Evolutionary conservation across 2,888 invertebrate genomes (phyloP).

Genomic region (Pecten maximus): DNA sequence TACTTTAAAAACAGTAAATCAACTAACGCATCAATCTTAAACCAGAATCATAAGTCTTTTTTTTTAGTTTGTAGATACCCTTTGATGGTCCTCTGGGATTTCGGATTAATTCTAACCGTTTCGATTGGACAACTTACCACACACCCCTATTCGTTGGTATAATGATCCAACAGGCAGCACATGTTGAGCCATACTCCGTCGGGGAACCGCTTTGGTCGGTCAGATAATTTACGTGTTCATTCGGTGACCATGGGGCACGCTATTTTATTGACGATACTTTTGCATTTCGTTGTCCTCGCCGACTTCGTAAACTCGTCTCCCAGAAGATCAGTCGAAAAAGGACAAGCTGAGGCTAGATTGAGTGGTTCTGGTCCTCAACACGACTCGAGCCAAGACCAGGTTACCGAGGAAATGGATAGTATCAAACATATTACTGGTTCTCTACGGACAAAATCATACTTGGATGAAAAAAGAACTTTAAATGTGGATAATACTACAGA

Average conservation of each 20-base stretch:
- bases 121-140: not conserved
- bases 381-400: not conserved
- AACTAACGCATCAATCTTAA: too few relatives aligned
- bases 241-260: slow-evolving; percentile 44
- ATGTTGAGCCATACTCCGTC: not conserved
- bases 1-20: too few relatives aligned
- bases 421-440: not conserved
- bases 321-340: slow-evolving; percentile 27
- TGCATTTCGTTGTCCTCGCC: slow-evolving; percentile 45
- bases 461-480: not conserved
- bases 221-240: not conserved
- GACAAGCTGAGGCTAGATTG: not conserved
- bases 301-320: slow-evolving; percentile 50
- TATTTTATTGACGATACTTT: slow-evolving; percentile 42
- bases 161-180: not conserved
- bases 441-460: not conserved
- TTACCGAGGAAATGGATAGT: not conserved
- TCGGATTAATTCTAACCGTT: slow-evolving; percentile 13
- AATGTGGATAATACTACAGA: not conserved
- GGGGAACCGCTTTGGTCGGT: slow-evolving; percentile 34
- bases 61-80: not conserved
- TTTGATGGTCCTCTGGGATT: slow-evolving; percentile 21
- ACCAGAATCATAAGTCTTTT: not conserved
- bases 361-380: not conserved
- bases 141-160: slow-evolving; percentile 17